Evolutionary conservation across 2,797 vertebrate genomes (phyloP), one percentile per base, ranked within the genome.

Genomic region (Pipistrellus kuhlii): DNA sequence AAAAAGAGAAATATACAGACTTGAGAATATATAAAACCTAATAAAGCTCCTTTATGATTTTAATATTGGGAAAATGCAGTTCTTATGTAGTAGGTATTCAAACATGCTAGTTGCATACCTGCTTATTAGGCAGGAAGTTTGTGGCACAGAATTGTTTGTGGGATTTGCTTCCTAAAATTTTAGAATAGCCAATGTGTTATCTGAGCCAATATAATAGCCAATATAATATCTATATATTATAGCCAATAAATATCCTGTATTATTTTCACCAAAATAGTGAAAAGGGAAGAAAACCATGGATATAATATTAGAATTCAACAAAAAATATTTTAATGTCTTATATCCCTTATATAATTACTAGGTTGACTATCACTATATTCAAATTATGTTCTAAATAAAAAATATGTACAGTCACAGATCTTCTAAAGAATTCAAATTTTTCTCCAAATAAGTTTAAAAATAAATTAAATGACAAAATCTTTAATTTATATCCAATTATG

Each of bases 351-450:
- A 15, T 77, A 76, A 18, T 64, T 66, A 17, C 32, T 78, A 77
- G 12, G 2, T 27, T 91, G 7, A 51, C 77, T 88, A 75, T 18
- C 35, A 85, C 44, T 88, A 1, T 32, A 55, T 48, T 78, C 8
- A 83, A 68, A 71, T 48, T 80, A 53, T 25, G 62, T 25, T 48
- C 0, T 72, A 92, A 59, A 35, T 30, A 46, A n/a, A 64, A 2
- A 62, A 84, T 48, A 44, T 23, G 21, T 75, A 30, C 3, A 75
- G 1, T 53, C 35, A 59, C 7, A 93, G 76, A 51, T 18, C 4
- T 86, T 88, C 32, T 25, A 75, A 75, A 51, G 1, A 80, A 78
- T 88, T 55, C 21, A 86, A 92, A 69, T 92, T 71, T 78, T 78
- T 5, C 18, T 83, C 7, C 2, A 80, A 89, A 91, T 89, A 30